A percentile compares a stretch with the other conserved stretches of the same genome.
These are phyloP conservation scores for Stenichneumon culpator DNA, from an alignment of 2,888 invertebrate species.

Conservation along the genomic window DNA sequence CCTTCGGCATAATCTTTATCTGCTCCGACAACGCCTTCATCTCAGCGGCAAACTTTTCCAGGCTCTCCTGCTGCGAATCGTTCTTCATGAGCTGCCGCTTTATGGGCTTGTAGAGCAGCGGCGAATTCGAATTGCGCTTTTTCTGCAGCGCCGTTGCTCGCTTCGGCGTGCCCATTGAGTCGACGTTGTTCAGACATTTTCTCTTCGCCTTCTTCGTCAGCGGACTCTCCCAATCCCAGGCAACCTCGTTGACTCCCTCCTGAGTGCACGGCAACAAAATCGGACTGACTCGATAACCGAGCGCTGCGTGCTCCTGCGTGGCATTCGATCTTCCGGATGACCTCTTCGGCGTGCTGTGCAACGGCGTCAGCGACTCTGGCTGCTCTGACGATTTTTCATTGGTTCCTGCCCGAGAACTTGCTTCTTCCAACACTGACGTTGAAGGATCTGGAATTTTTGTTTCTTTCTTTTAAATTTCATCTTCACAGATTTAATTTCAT, in stretches of 20 bases:
- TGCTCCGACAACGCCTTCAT: constrained; percentile 75
- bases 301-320: constrained; percentile 64
- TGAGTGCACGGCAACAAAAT: constrained; percentile 83
- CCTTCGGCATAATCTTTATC: constrained; percentile 65
- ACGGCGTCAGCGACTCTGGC: constrained; percentile 36
- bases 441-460: constrained; percentile 7
- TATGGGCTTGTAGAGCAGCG: constrained; percentile 75
- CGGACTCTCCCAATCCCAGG: constrained; percentile 86
- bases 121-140: constrained; percentile 78
- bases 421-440: constrained; percentile 16
- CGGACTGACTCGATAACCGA: constrained; percentile 76
- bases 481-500: too few relatives aligned
- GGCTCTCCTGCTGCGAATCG: constrained; percentile 73
- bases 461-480: background rate
- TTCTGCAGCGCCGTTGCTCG: constrained; percentile 72
- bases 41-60: constrained; percentile 75
- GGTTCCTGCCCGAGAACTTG: background rate
- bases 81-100: constrained; percentile 75
- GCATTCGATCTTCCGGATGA: constrained; percentile 37
- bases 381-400: constrained; percentile 22
- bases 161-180: constrained; percentile 74
- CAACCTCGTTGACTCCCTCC: constrained; percentile 84
- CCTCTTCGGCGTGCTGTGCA: constrained; percentile 73
- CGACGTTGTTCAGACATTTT: constrained; percentile 32
- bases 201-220: constrained; percentile 62